phyloP scores from a whole-genome alignment of 2,888 invertebrate species.

The Eristalinus sepulchralis region DNA sequence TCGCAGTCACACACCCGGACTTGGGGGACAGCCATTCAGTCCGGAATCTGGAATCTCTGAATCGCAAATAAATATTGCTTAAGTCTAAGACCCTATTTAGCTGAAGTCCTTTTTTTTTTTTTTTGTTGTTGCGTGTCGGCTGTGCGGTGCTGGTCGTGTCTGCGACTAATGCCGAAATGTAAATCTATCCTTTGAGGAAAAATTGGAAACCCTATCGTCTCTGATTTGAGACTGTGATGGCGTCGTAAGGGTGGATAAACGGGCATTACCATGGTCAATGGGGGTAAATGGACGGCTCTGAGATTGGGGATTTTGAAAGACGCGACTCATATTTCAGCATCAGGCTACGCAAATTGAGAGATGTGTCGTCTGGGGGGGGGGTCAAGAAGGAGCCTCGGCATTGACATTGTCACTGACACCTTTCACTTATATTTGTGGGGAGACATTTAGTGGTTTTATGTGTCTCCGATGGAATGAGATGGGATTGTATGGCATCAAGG shows the following conservation, averaged over 20 bases:
- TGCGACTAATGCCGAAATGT: constrained; percentile 10
- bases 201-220: constrained; percentile 39
- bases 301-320: constrained; percentile 12
- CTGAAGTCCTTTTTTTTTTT: neutral
- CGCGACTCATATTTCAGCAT: constrained; percentile 43
- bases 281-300: neutral
- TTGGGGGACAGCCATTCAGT: neutral
- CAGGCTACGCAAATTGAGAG: neutral
- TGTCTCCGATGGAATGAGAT: neutral
- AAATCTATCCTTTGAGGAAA: constrained; percentile 1
- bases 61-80: constrained; percentile 35
- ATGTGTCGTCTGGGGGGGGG: neutral
- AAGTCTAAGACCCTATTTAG: constrained; percentile 17
- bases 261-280: constrained; percentile 15
- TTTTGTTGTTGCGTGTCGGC: neutral
- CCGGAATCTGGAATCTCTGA: neutral
- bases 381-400: neutral
- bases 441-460: neutral
- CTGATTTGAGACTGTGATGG: constrained; percentile 45
- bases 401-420: neutral
- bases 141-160: neutral
- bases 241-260: constrained; percentile 20
- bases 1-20: neutral
- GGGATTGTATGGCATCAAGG: neutral
- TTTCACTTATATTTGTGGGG: neutral